A percentile compares a stretch with the other conserved stretches of the same genome.
Conservation (phyloP, 1,140 invertebrate species). For the Eupristina koningsbergeri region DNA sequence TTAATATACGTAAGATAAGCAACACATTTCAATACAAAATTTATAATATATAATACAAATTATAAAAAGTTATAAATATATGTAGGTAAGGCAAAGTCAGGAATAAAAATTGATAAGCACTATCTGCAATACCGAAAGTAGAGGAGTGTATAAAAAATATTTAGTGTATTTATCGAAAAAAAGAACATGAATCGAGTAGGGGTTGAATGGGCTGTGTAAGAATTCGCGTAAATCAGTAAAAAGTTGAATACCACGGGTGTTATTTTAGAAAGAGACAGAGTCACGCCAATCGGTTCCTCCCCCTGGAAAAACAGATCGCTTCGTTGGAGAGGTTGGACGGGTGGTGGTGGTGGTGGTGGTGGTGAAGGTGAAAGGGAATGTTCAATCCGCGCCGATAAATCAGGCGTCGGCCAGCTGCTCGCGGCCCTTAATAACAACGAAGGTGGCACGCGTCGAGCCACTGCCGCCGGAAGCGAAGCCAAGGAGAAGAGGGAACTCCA, state of each 20-base stretch:
- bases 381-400: conserved; percentile 65
- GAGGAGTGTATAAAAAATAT: neutral
- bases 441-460: conserved; percentile 55
- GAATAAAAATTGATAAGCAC: neutral
- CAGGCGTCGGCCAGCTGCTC: conserved; percentile 53
- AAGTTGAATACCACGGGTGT: conserved; percentile 12
- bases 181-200: neutral
- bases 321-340: conserved; percentile 54
- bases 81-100: neutral
- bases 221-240: conserved; percentile 1
- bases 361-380: conserved; percentile 57
- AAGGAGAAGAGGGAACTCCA: conserved; percentile 60
- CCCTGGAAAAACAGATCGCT: conserved; percentile 54
- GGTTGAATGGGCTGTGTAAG: neutral
- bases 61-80: too few species aligned
- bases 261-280: neutral
- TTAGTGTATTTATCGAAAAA: conserved; percentile 3
- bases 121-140: too few species aligned
- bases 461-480: conserved; percentile 59
- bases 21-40: too few species aligned
- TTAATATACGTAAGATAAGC: too few species aligned
- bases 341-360: conserved; percentile 55
- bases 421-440: conserved; percentile 60
- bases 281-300: conserved; percentile 19
- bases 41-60: too few species aligned